Evolutionary conservation across 1,140 invertebrate species (phyloP).

Genomic region (Dendrolimus punctatus): DNA sequence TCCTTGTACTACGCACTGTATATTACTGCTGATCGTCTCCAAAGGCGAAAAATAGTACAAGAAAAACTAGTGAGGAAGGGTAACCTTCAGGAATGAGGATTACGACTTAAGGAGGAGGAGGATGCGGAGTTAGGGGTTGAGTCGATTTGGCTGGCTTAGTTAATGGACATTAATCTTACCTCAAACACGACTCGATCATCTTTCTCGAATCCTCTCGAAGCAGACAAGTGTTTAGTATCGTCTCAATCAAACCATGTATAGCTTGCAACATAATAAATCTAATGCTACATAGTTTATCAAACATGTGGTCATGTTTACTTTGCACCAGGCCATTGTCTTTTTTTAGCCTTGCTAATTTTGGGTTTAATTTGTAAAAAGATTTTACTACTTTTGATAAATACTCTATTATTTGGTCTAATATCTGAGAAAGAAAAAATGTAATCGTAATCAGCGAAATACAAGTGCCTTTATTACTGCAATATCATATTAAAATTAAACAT

Average conservation of each 20-base stretch:
- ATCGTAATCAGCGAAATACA: not conserved
- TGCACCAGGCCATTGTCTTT: slow-evolving; percentile 47
- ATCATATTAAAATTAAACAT: too few relatives aligned
- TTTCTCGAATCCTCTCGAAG: slow-evolving; percentile 66
- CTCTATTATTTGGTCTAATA: slow-evolving; percentile 65
- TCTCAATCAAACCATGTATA: slow-evolving; percentile 50
- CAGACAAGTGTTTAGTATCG: slow-evolving; percentile 58
- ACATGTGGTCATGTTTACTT: slow-evolving; percentile 58
- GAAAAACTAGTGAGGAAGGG: too few relatives aligned
- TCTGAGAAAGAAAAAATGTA: slow-evolving; percentile 34
- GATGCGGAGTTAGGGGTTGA: too few relatives aligned
- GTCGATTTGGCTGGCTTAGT: too few relatives aligned
- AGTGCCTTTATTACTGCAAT: too few relatives aligned
- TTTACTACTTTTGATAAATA: slow-evolving; percentile 66
- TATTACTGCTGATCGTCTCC: too few relatives aligned
- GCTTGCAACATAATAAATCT: slow-evolving; percentile 63
- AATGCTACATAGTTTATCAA: slow-evolving; percentile 56
- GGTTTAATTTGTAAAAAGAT: slow-evolving; percentile 67
- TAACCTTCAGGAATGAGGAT: too few relatives aligned
- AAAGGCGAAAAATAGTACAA: too few relatives aligned
- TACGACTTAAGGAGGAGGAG: too few relatives aligned
- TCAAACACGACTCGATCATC: slow-evolving; percentile 64
- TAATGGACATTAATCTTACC: slow-evolving; percentile 30
- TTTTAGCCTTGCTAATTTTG: slow-evolving; percentile 59
- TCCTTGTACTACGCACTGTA: too few relatives aligned